Percentiles rank a stretch among this genome's conserved stretches.
Evolutionary conservation across 2,888 invertebrate species (phyloP).

Genomic region (Cataglyphis altisquamis): DNA sequence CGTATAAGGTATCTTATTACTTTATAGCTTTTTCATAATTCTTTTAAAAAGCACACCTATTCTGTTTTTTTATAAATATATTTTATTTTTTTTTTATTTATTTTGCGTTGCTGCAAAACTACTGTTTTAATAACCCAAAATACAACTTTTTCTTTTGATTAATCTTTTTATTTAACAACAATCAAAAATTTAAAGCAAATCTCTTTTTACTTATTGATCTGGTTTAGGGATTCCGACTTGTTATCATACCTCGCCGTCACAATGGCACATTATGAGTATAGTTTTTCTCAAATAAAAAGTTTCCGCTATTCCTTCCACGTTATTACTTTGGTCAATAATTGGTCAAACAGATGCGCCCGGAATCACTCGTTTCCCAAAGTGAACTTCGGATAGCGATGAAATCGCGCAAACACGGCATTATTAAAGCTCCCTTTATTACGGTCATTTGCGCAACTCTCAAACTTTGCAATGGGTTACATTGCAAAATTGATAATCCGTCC

Average conservation of each 20-base stretch:
- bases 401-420: conserved; percentile 65
- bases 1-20: not conserved
- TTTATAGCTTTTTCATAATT: not conserved
- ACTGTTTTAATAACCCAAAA: not conserved
- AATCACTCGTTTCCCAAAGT: conserved; percentile 62
- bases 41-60: not conserved
- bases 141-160: not conserved
- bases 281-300: not conserved
- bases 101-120: not conserved
- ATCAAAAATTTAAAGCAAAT: not conserved
- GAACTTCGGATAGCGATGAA: conserved; percentile 60
- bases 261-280: not conserved
- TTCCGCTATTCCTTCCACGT: conserved; percentile 56
- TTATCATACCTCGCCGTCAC: not conserved
- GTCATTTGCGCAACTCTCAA: conserved; percentile 21
- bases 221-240: not conserved
- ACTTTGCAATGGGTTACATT: conserved; percentile 39
- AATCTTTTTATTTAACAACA: not conserved
- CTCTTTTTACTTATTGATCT: not conserved
- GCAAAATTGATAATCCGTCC: conserved; percentile 52
- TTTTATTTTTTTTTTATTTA: not conserved
- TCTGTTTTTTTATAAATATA: not conserved
- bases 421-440: conserved; percentile 69
- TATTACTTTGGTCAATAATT: conserved; percentile 77
- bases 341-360: conserved; percentile 73